phyloP scores from a whole-genome alignment of 2,113 vertebrate species.

The Gnathonemus echidnorhynchus region DNA sequence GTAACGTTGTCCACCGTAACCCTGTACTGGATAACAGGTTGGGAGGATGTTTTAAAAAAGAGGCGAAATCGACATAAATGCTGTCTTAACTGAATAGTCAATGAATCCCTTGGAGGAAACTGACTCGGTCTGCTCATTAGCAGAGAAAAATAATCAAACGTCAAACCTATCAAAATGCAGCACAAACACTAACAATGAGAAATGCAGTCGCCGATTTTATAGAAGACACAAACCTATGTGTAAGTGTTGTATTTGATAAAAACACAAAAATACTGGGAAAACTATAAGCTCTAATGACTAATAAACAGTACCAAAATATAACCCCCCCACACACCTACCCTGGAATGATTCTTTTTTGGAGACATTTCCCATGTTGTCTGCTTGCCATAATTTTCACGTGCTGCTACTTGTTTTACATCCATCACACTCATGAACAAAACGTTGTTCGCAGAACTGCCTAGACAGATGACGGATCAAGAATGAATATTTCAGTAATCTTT shows the following conservation, averaged over 20 bases:
- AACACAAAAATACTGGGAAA: not conserved
- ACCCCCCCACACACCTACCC: not conserved
- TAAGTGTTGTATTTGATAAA: not conserved
- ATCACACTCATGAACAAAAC: constrained; percentile 44
- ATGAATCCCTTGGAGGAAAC: not conserved
- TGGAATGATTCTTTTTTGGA: not conserved
- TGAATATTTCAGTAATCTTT: constrained; percentile 28
- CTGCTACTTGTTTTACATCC: constrained; percentile 43
- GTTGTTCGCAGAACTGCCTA: constrained; percentile 47
- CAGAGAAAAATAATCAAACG: not conserved
- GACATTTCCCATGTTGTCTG: not conserved
- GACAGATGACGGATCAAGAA: constrained; percentile 52
- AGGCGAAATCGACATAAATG: not conserved
- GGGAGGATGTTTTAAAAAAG: not conserved
- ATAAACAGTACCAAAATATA: not conserved
- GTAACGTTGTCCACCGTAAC: not conserved
- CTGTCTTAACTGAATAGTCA: not conserved
- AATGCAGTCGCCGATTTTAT: not conserved
- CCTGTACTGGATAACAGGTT: not conserved
- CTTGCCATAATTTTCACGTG: not conserved
- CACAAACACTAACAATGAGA: not conserved
- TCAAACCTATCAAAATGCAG: not conserved
- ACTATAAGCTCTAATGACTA: not conserved
- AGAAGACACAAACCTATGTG: not conserved
- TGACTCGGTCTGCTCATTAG: not conserved